Evolutionary conservation across 2,797 vertebrate species (phyloP).

Genomic region (Glyptemys insculpta): DNA sequence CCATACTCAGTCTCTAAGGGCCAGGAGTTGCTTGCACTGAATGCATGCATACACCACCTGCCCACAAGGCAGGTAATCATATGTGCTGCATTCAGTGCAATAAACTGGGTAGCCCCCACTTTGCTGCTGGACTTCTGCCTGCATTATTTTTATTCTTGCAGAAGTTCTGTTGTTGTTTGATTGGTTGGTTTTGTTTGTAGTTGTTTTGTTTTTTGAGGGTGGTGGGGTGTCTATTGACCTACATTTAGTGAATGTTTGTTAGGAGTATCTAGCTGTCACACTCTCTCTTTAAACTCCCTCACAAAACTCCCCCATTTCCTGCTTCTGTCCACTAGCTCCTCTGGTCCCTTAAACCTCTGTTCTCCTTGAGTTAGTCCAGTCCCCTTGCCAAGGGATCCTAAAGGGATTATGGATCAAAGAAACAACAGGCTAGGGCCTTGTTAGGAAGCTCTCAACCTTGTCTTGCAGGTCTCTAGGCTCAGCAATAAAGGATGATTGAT

Average conservation of each 20-base stretch:
- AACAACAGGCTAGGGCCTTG: not conserved
- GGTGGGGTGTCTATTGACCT: not conserved
- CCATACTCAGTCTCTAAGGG: not conserved
- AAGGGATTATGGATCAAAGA: not conserved
- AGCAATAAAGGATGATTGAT: conserved; percentile 17
- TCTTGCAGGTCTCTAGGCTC: not conserved
- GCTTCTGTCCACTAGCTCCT: not conserved
- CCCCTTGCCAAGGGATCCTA: not conserved
- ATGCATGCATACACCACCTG: not conserved
- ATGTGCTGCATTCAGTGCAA: not conserved
- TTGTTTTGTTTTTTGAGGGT: not conserved
- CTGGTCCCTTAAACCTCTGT: not conserved
- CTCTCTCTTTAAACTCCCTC: not conserved
- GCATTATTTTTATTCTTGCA: not conserved
- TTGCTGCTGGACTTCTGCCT: not conserved
- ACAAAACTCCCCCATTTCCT: not conserved
- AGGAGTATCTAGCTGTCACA: not conserved
- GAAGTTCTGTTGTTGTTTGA: not conserved
- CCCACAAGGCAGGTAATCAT: not conserved
- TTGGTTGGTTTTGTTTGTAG: not conserved
- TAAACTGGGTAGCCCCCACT: not conserved
- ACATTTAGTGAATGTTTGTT: not conserved
- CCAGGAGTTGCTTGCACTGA: not conserved
- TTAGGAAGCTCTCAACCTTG: not conserved
- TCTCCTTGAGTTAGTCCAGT: not conserved